These are phyloP conservation scores for Psilopogon haemacephalus DNA, from an alignment of 2,113 vertebrate genomes.

Conservation along the genomic window DNA sequence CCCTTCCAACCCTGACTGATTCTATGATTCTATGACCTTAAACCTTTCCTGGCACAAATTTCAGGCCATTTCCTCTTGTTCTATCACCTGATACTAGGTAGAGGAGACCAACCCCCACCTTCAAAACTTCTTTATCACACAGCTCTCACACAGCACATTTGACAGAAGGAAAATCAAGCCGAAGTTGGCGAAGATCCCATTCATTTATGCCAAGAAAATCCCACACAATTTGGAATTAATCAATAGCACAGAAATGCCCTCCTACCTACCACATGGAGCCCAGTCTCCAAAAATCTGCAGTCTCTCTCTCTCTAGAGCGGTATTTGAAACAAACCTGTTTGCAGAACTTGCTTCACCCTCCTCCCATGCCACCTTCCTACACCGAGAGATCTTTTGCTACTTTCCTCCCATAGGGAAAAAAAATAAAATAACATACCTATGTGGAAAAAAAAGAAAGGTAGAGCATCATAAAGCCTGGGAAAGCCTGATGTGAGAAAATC, in stretches of 20 bases:
- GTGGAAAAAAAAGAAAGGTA: not conserved
- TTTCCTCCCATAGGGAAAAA: not conserved
- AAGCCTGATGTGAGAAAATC: not conserved
- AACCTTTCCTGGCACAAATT: too few species aligned
- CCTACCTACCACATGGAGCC: constrained; percentile 46
- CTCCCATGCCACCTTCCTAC: not conserved
- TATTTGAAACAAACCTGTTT: not conserved
- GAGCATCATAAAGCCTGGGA: not conserved
- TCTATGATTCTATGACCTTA: too few species aligned
- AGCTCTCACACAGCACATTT: not conserved
- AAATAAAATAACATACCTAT: not conserved
- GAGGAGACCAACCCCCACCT: not conserved
- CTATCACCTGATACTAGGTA: too few species aligned
- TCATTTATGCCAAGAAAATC: constrained; percentile 42
- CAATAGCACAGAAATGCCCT: constrained; percentile 39
- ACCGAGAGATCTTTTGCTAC: not conserved
- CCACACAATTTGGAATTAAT: constrained; percentile 46
- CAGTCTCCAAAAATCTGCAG: not conserved
- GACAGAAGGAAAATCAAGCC: constrained; percentile 13
- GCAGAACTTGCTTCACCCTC: not conserved
- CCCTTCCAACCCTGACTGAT: too few species aligned
- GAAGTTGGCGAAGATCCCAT: not conserved
- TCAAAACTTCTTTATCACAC: not conserved
- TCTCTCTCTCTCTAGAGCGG: not conserved
- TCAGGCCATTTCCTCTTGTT: too few species aligned